Conservation (phyloP, 2,888 invertebrate genomes). For the Meta bourneti region DNA sequence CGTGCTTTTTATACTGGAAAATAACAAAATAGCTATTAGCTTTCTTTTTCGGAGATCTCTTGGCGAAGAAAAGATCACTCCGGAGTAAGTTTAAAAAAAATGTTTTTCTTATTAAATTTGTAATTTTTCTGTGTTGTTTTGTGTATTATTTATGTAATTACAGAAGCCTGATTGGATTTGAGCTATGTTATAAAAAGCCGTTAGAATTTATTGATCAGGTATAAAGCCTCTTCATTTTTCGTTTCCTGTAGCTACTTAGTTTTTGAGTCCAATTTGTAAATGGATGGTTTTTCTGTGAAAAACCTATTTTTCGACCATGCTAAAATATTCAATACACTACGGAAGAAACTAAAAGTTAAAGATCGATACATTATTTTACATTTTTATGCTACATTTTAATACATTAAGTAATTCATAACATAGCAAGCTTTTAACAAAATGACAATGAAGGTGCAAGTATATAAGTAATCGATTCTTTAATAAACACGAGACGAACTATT, state of each 20-base stretch:
- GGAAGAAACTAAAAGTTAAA: too few species aligned
- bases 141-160: conserved; percentile 33
- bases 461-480: too few species aligned
- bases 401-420: too few species aligned
- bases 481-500: too few species aligned
- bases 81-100: conserved; percentile 7
- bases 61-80: conserved; percentile 22
- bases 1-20: conserved; percentile 21
- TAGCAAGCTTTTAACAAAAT: too few species aligned
- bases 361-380: too few species aligned
- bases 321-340: too few species aligned
- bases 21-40: conserved; percentile 15
- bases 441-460: too few species aligned
- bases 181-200: not conserved
- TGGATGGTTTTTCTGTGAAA: not conserved
- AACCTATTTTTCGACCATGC: too few species aligned
- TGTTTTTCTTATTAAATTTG: not conserved
- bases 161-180: not conserved
- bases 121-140: conserved; percentile 13
- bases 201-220: not conserved
- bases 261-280: not conserved
- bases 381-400: too few species aligned
- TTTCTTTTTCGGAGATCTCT: conserved; percentile 10
- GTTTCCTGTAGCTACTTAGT: not conserved
- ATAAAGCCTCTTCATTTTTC: not conserved